Evolutionary conservation across 2,113 vertebrate genomes (phyloP).

Genomic region (Phylloscopus trochilus): DNA sequence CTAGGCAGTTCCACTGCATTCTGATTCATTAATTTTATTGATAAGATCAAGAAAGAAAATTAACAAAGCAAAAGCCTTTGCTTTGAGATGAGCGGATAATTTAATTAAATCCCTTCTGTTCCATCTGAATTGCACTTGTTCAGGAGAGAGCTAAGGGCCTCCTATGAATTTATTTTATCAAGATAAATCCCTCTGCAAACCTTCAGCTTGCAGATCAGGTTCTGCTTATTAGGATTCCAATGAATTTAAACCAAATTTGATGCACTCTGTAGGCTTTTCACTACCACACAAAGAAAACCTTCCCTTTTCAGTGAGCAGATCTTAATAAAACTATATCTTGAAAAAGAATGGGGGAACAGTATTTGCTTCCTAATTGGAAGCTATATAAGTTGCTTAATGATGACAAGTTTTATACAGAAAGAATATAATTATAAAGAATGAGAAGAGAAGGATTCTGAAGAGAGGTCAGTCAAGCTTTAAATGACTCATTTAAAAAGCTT

Average conservation of each 20-base stretch:
- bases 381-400: conserved; percentile 33
- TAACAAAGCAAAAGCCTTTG: background rate
- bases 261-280: background rate
- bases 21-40: conserved; percentile 6
- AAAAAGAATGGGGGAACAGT: background rate
- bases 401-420: conserved; percentile 40
- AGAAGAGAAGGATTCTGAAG: conserved; percentile 12
- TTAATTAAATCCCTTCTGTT: conserved; percentile 35
- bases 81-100: conserved; percentile 36
- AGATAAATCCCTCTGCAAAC: conserved; percentile 28
- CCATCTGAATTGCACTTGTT: background rate
- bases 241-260: conserved; percentile 20
- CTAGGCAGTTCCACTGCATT: background rate
- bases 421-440: conserved; percentile 26
- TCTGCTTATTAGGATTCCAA: conserved; percentile 35
- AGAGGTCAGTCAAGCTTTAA: conserved; percentile 50
- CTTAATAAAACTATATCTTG: background rate
- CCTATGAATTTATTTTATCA: conserved; percentile 3
- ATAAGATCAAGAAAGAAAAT: conserved; percentile 40
- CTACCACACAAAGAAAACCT: conserved; percentile 7
- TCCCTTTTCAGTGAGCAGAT: background rate
- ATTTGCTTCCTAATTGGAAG: conserved; percentile 41
- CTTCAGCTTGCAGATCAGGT: conserved; percentile 18
- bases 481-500: conserved; percentile 46
- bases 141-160: background rate